Evolutionary conservation across 2,797 vertebrate genomes (phyloP), one percentile per base, ranked within the genome.

Genomic region (Hydrolagus colliei): DNA sequence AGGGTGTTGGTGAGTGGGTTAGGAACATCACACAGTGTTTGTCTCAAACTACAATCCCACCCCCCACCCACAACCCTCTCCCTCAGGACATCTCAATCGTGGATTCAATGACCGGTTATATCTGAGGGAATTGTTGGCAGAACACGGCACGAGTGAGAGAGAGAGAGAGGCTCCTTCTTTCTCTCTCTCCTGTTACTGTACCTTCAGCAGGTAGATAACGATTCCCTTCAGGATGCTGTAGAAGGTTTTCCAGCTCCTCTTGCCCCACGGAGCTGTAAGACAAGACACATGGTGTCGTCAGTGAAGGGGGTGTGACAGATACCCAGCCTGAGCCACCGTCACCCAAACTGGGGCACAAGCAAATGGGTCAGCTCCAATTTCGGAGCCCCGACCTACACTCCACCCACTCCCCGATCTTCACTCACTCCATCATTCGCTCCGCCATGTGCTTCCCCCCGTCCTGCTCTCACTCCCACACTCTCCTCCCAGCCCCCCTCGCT

Each of bases 121-220:
- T 27, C 27, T 27, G 27, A 27, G 27, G 27, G 27, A 27, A 73
- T 1, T 73, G 16, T 22, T 22, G 72, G 72, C 72, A 22, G 41
- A 6, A 52, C 41, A 32, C 3, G 6, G 12, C 13, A 18, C 4
- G 14, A 41, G 9, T 82, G 1, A 27, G 85, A 13, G 82, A 1
- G 12, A 72, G 78, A 65, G 59, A 62, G 20, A 72, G n/a, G 71
- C 12, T n/a, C 71, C 1, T 12, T 13, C 71, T n/a, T 52, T 52
- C 41, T 52, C 41, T 52, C 41, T 52, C 41, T 52, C 41, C 41
- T 52, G 41, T 52, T 52, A 52, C 41, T 52, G 41, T 88, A 98
- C 97, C 95, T 97, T 98, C 88, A 96, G 93, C 86, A 97, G 91
- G 90, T 96, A 97, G 63, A 98, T 95, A n/a, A 96, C 94, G 89